Percentiles rank a stretch among this genome's conserved stretches.
Conservation (phyloP, 2,113 vertebrate species). For the Melanocharis versteri region DNA sequence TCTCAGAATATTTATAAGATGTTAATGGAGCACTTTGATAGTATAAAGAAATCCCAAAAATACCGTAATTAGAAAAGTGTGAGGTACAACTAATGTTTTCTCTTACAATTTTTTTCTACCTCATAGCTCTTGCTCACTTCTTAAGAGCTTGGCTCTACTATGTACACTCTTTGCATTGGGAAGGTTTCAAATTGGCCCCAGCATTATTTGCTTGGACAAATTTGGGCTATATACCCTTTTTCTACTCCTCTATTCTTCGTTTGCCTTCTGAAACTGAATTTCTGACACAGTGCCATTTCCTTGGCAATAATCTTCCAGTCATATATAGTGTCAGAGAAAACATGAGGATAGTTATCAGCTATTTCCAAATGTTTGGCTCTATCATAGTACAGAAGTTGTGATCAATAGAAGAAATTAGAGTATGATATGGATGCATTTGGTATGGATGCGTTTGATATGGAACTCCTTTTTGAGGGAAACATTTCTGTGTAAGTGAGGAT, state of each 20-base stretch:
- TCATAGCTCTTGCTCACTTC: not conserved
- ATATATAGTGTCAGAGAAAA: not conserved
- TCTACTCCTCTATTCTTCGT: not conserved
- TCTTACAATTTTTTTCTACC: not conserved
- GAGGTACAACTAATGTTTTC: not conserved
- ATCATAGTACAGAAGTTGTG: not conserved
- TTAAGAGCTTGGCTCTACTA: not conserved
- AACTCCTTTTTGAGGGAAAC: not conserved
- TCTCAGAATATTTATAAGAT: not conserved
- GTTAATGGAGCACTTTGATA: not conserved
- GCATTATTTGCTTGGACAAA: not conserved
- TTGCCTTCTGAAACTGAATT: not conserved
- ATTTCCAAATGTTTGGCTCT: not conserved
- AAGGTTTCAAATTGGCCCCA: not conserved
- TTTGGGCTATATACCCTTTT: not conserved
- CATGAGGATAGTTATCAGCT: not conserved
- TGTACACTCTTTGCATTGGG: not conserved
- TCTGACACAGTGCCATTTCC: not conserved
- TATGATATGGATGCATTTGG: not conserved
- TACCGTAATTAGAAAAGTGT: not conserved
- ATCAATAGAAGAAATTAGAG: not conserved
- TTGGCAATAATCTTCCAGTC: not conserved
- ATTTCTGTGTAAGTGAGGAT: not conserved
- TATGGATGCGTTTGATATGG: not conserved
- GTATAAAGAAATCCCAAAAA: not conserved